Conservation (phyloP, 2,888 invertebrate species). For the Epinotia demarniana region DNA sequence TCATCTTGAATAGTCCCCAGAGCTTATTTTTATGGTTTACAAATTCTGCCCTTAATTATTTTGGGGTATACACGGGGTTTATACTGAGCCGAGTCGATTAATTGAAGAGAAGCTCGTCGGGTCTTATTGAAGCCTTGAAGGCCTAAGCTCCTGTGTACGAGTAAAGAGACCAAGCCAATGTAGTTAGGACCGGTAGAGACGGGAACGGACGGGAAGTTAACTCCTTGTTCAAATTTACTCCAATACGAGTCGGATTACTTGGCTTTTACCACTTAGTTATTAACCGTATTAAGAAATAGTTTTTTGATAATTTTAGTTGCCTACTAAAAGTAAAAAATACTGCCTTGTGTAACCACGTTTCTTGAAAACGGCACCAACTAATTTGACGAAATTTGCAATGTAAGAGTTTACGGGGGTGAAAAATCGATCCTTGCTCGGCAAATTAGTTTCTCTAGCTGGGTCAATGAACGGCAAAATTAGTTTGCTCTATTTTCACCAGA, state of each 20-base stretch:
- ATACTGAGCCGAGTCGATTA: constrained; percentile 6
- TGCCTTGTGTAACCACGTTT: too few species aligned
- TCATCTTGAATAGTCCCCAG: background rate
- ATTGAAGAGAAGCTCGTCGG: background rate
- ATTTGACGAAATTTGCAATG: too few species aligned
- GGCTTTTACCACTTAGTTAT: background rate
- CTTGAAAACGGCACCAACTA: too few species aligned
- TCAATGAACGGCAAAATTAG: too few species aligned
- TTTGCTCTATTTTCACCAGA: too few species aligned
- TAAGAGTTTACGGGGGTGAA: too few species aligned
- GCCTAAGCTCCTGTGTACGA: background rate
- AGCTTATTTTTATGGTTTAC: background rate
- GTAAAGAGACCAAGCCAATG: background rate
- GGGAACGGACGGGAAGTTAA: background rate
- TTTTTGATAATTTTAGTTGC: too few species aligned
- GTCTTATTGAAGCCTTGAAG: background rate
- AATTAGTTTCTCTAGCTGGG: too few species aligned
- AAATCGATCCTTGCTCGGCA: too few species aligned
- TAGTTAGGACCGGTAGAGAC: background rate
- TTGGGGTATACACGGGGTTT: background rate
- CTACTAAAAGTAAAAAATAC: too few species aligned
- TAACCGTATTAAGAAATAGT: too few species aligned
- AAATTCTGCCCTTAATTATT: background rate
- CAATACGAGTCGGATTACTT: background rate
- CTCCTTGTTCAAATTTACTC: constrained; percentile 1